Conservation (phyloP, 1,140 invertebrate genomes). For the Aphaenogaster floridana region DNA sequence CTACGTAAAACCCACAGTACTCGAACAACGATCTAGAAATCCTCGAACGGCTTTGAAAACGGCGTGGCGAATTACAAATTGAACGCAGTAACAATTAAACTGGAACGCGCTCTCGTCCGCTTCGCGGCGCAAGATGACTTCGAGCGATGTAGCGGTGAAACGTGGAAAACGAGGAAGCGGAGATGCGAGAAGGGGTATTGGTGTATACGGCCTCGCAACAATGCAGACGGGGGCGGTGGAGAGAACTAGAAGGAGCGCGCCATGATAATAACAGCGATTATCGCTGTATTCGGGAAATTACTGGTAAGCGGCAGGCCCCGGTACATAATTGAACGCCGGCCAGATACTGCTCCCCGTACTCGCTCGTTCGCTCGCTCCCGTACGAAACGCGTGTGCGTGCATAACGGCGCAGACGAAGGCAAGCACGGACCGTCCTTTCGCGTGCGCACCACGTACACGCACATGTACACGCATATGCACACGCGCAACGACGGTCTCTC, state of each 20-base stretch:
- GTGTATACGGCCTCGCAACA: background rate
- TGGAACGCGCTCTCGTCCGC: slow-evolving; percentile 70
- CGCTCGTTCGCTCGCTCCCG: slow-evolving; percentile 14
- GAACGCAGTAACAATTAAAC: slow-evolving; percentile 70
- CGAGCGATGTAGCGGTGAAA: slow-evolving; percentile 22
- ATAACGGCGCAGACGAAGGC: slow-evolving; percentile 63
- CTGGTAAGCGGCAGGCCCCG: slow-evolving; percentile 76
- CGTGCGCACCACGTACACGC: background rate
- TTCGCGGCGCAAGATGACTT: slow-evolving; percentile 62
- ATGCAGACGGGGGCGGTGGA: slow-evolving; percentile 18
- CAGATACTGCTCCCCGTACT: slow-evolving; percentile 67
- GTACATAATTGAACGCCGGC: slow-evolving; percentile 81
- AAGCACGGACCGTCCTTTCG: slow-evolving; percentile 28
- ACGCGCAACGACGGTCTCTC: slow-evolving; percentile 26
- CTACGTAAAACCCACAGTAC: slow-evolving; percentile 14
- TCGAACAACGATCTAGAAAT: slow-evolving; percentile 58
- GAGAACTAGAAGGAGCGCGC: slow-evolving; percentile 68
- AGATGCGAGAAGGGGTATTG: slow-evolving; percentile 35
- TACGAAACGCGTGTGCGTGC: slow-evolving; percentile 52
- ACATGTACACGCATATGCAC: background rate
- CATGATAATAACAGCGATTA: slow-evolving; percentile 82
- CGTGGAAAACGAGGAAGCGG: background rate
- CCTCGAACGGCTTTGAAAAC: background rate
- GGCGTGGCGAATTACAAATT: slow-evolving; percentile 55
- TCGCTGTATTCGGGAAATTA: slow-evolving; percentile 82